Evolutionary conservation across 30 jellyfish, hydroid and myxozoan species (phyloP).

Genomic region (Aurelia sp.): DNA sequence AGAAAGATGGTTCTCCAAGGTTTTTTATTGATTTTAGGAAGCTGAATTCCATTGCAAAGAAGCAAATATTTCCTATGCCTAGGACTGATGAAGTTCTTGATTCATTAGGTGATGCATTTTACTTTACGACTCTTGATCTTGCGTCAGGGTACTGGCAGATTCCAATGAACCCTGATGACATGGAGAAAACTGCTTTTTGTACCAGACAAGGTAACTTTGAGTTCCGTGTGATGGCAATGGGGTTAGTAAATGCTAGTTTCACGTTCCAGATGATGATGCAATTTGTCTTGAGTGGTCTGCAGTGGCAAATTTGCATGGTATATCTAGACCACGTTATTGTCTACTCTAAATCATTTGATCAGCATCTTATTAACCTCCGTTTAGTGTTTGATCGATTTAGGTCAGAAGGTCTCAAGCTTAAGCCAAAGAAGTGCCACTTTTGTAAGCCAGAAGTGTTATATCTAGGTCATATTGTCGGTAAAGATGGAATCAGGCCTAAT

Average conservation of each 20-base stretch:
- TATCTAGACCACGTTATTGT: constrained; percentile 76
- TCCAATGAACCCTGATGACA: constrained; percentile 39
- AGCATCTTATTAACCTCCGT: constrained; percentile 36
- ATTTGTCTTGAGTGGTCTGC: too few species aligned
- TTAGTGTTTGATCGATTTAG: constrained; percentile 55
- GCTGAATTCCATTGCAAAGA: constrained; percentile 39
- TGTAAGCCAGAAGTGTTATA: too few species aligned
- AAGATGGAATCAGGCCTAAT: constrained; percentile 59
- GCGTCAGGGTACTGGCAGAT: constrained; percentile 76
- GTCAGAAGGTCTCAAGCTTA: constrained; percentile 45
- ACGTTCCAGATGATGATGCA: too few species aligned
- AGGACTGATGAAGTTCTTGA: constrained; percentile 61
- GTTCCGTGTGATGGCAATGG: too few species aligned
- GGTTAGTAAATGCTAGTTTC: too few species aligned
- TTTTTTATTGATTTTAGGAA: constrained; percentile 45
- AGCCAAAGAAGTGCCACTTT: constrained; percentile 51
- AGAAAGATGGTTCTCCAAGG: constrained; percentile 58
- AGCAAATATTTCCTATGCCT: constrained; percentile 69
- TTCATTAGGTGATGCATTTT: constrained; percentile 49
- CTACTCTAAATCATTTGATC: constrained; percentile 43
- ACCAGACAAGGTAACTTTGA: too few species aligned
- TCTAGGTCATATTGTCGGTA: constrained; percentile 39
- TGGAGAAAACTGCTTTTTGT: constrained; percentile 56
- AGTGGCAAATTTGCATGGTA: constrained; percentile 60
- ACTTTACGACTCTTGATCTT: constrained; percentile 57